These are phyloP conservation scores for Heteronetta atricapilla DNA, from an alignment of 2,113 vertebrate genomes.

Conservation along the genomic window DNA sequence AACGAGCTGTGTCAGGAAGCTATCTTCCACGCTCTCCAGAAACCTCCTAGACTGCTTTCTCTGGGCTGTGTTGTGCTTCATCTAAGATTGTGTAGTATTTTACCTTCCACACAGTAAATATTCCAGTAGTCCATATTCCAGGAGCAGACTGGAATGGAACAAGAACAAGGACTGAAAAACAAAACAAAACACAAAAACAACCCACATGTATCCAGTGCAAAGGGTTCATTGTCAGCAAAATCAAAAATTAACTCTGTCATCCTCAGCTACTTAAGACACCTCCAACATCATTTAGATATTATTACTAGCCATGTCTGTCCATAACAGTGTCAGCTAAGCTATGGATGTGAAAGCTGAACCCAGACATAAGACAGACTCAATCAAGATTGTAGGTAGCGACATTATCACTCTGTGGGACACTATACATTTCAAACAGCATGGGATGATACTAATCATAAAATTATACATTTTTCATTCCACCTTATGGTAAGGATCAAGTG, in stretches of 20 bases:
- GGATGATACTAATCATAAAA: not conserved
- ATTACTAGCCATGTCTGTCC: not conserved
- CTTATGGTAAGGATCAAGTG: not conserved
- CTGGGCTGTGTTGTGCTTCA: no score
- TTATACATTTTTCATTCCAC: not conserved
- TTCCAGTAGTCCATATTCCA: not conserved
- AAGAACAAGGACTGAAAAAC: not conserved
- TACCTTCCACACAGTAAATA: not conserved
- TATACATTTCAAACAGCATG: not conserved
- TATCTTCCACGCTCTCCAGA: no score
- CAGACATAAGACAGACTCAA: not conserved
- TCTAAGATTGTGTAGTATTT: not conserved
- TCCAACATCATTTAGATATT: not conserved
- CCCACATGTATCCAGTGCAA: not conserved
- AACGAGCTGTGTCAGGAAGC: no score
- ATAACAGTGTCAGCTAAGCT: not conserved
- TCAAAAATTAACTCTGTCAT: not conserved
- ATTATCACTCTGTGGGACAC: not conserved
- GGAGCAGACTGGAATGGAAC: not conserved
- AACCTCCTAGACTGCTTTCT: no score
- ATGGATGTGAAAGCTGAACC: not conserved
- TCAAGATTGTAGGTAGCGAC: not conserved
- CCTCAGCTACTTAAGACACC: not conserved
- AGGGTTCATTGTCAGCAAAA: not conserved
- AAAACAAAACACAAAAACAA: not conserved